Conservation (phyloP, 2,113 vertebrate species). For the Stegastes partitus region DNA sequence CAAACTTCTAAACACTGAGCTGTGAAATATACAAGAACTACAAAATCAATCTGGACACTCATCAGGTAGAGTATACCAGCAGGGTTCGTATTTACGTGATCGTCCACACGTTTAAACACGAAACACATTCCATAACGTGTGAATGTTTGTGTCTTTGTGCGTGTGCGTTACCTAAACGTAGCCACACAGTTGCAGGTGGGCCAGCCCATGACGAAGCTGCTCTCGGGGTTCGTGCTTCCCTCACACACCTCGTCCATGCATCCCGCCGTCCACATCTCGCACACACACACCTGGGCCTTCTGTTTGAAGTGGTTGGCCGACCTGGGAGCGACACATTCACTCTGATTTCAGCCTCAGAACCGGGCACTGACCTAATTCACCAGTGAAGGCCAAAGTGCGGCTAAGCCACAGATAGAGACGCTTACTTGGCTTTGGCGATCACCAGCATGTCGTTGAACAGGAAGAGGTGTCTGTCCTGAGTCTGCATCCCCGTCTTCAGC, state of each 20-base stretch:
- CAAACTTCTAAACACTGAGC: background rate
- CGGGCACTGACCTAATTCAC: constrained; percentile 8
- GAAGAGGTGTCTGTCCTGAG: constrained; percentile 82
- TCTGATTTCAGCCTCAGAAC: background rate
- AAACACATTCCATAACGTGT: background rate
- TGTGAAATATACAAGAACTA: too few species aligned
- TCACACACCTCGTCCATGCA: constrained; percentile 96
- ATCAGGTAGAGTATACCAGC: too few species aligned
- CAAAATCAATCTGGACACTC: too few species aligned
- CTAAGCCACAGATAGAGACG: background rate
- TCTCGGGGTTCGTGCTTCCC: constrained; percentile 87
- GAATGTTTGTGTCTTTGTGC: background rate
- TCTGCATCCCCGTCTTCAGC: constrained; percentile 81
- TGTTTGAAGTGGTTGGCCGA: constrained; percentile 89
- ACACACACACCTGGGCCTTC: constrained; percentile 87
- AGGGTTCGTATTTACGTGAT: background rate
- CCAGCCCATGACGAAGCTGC: constrained; percentile 97
- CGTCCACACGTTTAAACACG: background rate
- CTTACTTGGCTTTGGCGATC: constrained; percentile 81
- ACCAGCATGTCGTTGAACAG: constrained; percentile 78
- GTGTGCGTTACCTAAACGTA: constrained; percentile 89
- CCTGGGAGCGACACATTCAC: constrained; percentile 41
- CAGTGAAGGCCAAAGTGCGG: background rate
- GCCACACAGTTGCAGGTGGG: constrained; percentile 95
- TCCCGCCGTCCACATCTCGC: constrained; percentile 94